Percentiles rank a stretch among this genome's conserved stretches.
Evolutionary conservation across 2,888 invertebrate genomes (phyloP).

Genomic region (Drosophila paracracens): DNA sequence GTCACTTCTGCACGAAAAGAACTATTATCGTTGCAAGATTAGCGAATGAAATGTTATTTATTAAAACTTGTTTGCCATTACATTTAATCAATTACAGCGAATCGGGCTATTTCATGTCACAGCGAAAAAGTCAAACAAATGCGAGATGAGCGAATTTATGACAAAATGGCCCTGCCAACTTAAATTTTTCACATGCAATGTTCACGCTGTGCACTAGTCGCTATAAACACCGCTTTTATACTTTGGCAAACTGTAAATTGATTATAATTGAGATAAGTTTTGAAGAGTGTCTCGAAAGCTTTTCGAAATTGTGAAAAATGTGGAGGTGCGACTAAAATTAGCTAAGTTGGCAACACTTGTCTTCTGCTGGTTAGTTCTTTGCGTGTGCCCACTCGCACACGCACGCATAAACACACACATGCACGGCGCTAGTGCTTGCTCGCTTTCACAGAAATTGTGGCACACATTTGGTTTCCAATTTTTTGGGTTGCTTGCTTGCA

Average conservation of each 20-base stretch:
- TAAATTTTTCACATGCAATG: slow-evolving; percentile 15
- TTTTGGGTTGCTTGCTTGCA: slow-evolving; percentile 24
- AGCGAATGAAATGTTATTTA: slow-evolving; percentile 7
- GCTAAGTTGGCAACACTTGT: slow-evolving; percentile 52
- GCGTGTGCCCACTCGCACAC: slow-evolving; percentile 39
- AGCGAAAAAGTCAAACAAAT: slow-evolving; percentile 56
- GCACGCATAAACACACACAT: background rate
- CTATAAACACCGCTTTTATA: background rate
- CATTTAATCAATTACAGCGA: slow-evolving; percentile 21
- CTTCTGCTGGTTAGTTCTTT: slow-evolving; percentile 38
- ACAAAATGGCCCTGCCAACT: slow-evolving; percentile 54
- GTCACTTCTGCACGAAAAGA: slow-evolving; percentile 36
- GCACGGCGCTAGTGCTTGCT: slow-evolving; percentile 29
- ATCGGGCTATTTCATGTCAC: slow-evolving; percentile 21
- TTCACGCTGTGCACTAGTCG: background rate
- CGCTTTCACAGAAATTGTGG: slow-evolving; percentile 36
- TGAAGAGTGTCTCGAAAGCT: background rate
- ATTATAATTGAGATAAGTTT: slow-evolving; percentile 1
- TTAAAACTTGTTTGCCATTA: slow-evolving; percentile 12
- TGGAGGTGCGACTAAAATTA: slow-evolving; percentile 12
- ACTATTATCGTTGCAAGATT: slow-evolving; percentile 8
- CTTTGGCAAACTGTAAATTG: background rate
- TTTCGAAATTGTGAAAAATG: slow-evolving; percentile 15
- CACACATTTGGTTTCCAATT: slow-evolving; percentile 39
- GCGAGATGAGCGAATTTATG: slow-evolving; percentile 46